These are phyloP conservation scores for Leucopsar rothschildi DNA, from an alignment of 2,113 vertebrate genomes.

Conservation along the genomic window DNA sequence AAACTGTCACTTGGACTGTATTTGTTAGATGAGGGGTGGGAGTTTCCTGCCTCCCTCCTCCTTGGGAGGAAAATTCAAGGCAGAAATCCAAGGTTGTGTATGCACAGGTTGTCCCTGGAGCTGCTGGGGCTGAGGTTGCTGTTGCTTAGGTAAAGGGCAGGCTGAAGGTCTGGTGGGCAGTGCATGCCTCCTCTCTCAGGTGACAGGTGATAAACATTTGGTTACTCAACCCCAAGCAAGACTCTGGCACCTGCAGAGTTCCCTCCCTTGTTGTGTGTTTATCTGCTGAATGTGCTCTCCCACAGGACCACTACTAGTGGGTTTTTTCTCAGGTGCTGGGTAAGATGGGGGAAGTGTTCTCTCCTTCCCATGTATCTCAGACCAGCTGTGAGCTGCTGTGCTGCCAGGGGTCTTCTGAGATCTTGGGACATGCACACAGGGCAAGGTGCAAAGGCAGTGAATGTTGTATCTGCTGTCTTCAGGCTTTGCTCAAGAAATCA, in stretches of 20 bases:
- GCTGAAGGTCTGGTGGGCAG: neutral
- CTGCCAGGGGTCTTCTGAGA: neutral
- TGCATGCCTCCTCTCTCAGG: neutral
- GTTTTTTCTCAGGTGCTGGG: accelerated
- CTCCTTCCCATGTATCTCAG: neutral
- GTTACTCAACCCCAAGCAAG: neutral
- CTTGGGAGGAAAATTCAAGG: neutral
- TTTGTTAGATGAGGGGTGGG: neutral
- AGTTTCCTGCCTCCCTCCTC: neutral
- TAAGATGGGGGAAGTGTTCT: neutral
- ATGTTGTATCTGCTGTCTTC: neutral
- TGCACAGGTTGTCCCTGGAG: neutral
- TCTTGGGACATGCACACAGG: neutral
- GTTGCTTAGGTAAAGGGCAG: neutral
- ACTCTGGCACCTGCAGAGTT: neutral
- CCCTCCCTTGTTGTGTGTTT: neutral
- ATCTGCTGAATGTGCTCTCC: neutral
- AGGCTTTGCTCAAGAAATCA: neutral
- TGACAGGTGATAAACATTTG: neutral
- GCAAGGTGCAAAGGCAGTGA: neutral
- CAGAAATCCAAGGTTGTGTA: neutral
- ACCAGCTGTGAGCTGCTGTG: neutral
- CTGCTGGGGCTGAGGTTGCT: neutral
- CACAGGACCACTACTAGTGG: neutral
- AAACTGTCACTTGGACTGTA: neutral